Evolutionary conservation across 2,113 vertebrate genomes (phyloP).

Genomic region (Callospermophilus lateralis): DNA sequence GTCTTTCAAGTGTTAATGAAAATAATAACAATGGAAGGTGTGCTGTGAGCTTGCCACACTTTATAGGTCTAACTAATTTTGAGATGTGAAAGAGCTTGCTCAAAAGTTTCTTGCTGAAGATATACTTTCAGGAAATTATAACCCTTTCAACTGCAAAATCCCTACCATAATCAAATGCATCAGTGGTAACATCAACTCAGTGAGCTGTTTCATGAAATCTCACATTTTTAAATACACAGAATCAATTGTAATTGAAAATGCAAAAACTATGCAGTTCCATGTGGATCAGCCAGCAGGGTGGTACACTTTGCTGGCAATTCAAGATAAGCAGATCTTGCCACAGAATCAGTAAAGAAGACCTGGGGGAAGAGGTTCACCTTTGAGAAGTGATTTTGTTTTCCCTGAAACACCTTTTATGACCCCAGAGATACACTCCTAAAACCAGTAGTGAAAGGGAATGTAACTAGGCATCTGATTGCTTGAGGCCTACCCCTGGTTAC

Average conservation of each 20-base stretch:
- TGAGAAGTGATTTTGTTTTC: not conserved
- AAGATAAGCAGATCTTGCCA: not conserved
- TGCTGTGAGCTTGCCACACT: not conserved
- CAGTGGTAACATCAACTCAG: not conserved
- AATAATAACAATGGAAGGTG: constrained; percentile 33
- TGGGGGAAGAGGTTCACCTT: not conserved
- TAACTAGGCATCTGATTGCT: not conserved
- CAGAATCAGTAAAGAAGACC: not conserved
- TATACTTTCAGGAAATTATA: constrained; percentile 18
- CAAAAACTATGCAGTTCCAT: not conserved
- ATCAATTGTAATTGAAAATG: constrained; percentile 28
- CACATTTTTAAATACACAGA: constrained; percentile 22
- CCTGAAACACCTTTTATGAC: not conserved
- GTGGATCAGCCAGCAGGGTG: not conserved
- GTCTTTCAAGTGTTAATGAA: constrained; percentile 51
- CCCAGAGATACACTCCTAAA: not conserved
- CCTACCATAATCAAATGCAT: not conserved
- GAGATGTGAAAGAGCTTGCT: constrained; percentile 26
- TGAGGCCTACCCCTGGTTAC: not conserved
- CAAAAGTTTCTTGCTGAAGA: constrained; percentile 18
- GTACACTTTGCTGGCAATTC: not conserved
- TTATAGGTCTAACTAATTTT: constrained; percentile 29
- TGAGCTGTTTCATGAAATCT: not conserved
- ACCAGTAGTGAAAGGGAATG: not conserved
- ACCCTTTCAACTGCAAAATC: not conserved